Evolutionary conservation across 2,797 vertebrate species (phyloP).

Genomic region (Gobio occitaniae): DNA sequence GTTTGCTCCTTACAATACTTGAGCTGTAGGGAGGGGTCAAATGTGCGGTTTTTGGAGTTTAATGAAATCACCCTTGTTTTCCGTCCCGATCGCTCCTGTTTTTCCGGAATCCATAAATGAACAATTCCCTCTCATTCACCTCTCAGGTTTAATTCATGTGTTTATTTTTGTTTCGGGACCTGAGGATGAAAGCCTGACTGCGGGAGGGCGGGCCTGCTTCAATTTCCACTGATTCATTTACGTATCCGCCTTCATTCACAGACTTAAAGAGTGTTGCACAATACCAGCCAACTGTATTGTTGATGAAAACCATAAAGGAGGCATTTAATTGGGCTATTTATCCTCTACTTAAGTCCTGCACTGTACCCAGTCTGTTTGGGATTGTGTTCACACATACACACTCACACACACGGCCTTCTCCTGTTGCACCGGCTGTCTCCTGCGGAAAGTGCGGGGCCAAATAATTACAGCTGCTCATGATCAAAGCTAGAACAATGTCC

Average conservation of each 20-base stretch:
- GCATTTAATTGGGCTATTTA: slow-evolving; percentile 73
- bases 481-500: slow-evolving; percentile 81
- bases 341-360: slow-evolving; percentile 62
- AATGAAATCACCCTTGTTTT: slow-evolving; percentile 69
- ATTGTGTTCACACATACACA: slow-evolving; percentile 59
- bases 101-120: slow-evolving; percentile 68
- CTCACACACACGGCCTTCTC: slow-evolving; percentile 67
- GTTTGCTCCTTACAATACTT: slow-evolving; percentile 44
- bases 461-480: slow-evolving; percentile 81
- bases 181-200: slow-evolving; percentile 64
- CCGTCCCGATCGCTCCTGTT: slow-evolving; percentile 71
- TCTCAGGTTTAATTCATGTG: slow-evolving; percentile 73
- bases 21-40: slow-evolving; percentile 53
- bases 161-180: slow-evolving; percentile 71
- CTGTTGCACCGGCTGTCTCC: slow-evolving; percentile 77
- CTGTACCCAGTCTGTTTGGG: slow-evolving; percentile 60
- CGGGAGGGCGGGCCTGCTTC: slow-evolving; percentile 63
- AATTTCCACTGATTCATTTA: slow-evolving; percentile 69
- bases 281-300: slow-evolving; percentile 65
- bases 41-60: slow-evolving; percentile 61
- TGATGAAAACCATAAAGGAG: slow-evolving; percentile 71
- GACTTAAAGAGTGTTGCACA: slow-evolving; percentile 64
- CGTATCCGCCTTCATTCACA: slow-evolving; percentile 68
- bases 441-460: slow-evolving; percentile 69
- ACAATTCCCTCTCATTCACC: slow-evolving; percentile 69